Conservation (phyloP, 2,888 invertebrate species). For the Nephrotoma flavescens region DNA sequence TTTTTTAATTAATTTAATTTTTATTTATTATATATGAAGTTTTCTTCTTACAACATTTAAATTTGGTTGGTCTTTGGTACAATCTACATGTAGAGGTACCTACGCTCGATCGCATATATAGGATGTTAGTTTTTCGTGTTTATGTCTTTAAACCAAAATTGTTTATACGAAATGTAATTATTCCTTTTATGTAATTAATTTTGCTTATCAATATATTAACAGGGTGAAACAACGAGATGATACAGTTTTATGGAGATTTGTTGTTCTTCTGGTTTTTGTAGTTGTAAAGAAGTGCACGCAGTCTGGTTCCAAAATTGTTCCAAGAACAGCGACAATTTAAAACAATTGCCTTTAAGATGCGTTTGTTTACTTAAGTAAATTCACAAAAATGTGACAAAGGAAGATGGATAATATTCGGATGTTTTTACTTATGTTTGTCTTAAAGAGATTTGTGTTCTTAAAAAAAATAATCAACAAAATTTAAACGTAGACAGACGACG, state of each 20-base stretch:
- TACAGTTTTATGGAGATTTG: neutral
- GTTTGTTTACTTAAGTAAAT: neutral
- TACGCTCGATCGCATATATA: too few relatives aligned
- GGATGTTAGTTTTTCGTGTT: neutral
- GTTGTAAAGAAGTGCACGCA: neutral
- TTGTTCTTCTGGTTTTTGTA: neutral
- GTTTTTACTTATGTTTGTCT: neutral
- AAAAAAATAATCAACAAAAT: neutral
- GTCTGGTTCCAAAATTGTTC: neutral
- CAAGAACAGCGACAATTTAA: neutral
- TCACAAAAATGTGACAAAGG: neutral
- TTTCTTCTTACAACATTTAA: neutral
- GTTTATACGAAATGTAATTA: neutral
- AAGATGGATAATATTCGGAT: neutral
- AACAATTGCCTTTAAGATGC: neutral
- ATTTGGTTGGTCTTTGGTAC: neutral
- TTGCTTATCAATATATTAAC: neutral
- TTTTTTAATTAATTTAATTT: neutral
- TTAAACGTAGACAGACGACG: neutral
- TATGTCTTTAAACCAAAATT: neutral
- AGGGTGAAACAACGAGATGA: neutral
- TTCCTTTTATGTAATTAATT: neutral
- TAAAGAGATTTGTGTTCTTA: neutral
- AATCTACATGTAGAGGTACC: neutral
- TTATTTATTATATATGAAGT: neutral